phyloP scores from a whole-genome alignment of 2,888 invertebrate genomes.

The Thelaira solivaga region DNA sequence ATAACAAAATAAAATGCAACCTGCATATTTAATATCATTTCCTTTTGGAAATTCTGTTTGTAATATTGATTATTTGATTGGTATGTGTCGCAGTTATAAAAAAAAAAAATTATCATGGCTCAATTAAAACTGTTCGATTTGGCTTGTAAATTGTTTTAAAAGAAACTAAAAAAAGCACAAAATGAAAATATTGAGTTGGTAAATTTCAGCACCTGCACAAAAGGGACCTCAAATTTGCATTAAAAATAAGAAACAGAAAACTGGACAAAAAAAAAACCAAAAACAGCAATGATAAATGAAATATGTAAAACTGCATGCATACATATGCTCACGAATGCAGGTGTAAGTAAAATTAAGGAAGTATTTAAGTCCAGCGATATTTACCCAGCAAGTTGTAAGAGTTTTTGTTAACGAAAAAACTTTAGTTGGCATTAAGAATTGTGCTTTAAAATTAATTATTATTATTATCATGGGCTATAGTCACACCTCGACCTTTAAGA shows the following conservation, averaged over 20 bases:
- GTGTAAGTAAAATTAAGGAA: not conserved
- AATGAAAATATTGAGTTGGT: too few species aligned
- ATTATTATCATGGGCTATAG: too few species aligned
- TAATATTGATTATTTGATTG: slow-evolving; percentile 9
- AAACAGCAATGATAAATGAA: not conserved
- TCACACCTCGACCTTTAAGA: too few species aligned
- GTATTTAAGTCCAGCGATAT: not conserved
- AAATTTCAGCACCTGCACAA: slow-evolving; percentile 4
- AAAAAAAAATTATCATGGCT: slow-evolving; percentile 14
- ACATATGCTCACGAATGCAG: not conserved
- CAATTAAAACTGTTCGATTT: slow-evolving; percentile 23
- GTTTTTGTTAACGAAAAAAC: too few species aligned
- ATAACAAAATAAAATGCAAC: not conserved
- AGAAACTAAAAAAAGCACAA: not conserved
- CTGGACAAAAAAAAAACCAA: not conserved
- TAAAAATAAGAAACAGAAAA: not conserved
- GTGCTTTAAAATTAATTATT: too few species aligned
- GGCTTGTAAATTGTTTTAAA: slow-evolving; percentile 23
- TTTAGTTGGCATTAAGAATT: too few species aligned
- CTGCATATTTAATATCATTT: not conserved
- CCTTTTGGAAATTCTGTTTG: not conserved
- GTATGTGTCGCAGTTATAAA: not conserved
- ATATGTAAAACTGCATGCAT: not conserved
- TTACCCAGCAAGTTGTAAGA: too few species aligned
- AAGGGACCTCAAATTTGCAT: slow-evolving; percentile 16